A percentile compares a stretch with the other conserved stretches of the same genome.
Evolutionary conservation across 2,113 vertebrate species (phyloP).

Genomic region (Halichoerus grypus): DNA sequence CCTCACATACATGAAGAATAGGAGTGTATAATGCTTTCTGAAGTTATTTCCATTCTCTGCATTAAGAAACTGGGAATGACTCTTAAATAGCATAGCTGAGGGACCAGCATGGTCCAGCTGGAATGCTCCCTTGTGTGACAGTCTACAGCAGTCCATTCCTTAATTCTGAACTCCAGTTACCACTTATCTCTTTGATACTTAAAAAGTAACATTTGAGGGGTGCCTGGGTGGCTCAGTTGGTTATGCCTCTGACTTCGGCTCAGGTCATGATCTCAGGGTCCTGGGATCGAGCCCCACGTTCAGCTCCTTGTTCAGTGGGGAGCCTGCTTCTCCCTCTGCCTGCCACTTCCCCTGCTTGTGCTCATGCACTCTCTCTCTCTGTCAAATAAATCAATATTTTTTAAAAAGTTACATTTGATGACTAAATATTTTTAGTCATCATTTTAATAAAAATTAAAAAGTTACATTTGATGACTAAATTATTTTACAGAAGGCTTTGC

Average conservation of each 20-base stretch:
- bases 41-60: background rate
- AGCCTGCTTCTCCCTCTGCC: background rate
- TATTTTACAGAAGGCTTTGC: conserved; percentile 3
- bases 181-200: background rate
- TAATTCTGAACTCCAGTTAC: background rate
- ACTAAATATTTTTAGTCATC: too few relatives aligned
- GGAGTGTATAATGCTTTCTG: background rate
- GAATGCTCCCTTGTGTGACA: background rate
- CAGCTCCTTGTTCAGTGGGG: background rate
- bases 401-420: background rate
- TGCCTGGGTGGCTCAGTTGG: background rate
- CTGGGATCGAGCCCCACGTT: too few relatives aligned
- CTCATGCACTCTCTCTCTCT: background rate
- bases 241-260: background rate
- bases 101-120: background rate
- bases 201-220: background rate
- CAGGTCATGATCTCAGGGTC: background rate
- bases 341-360: background rate
- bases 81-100: background rate
- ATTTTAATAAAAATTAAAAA: too few relatives aligned
- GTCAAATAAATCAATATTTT: background rate
- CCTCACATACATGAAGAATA: background rate
- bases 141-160: background rate
- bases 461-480: background rate
- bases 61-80: background rate